Conservation (phyloP, 2,113 vertebrate genomes). For the Scalopus aquaticus region DNA sequence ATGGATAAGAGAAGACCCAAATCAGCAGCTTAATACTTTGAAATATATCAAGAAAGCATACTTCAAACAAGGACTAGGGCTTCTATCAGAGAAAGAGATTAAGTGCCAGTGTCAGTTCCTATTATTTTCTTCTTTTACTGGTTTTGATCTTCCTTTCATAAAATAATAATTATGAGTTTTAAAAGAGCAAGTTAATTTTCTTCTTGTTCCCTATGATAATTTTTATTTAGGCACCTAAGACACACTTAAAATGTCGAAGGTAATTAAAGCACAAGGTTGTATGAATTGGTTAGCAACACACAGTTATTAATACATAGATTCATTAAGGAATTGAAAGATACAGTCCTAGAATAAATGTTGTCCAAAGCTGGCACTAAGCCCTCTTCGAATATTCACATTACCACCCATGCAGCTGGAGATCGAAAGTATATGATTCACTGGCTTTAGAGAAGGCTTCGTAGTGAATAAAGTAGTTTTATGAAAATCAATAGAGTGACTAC, state of each 20-base stretch:
- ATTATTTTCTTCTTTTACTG: neutral
- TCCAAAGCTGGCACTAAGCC: conserved; percentile 62
- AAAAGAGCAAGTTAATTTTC: conserved; percentile 75
- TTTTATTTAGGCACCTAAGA: conserved; percentile 79
- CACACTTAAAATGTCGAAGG: conserved; percentile 68
- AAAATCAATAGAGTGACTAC: conserved; percentile 83
- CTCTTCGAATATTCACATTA: conserved; percentile 77
- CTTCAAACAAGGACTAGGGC: neutral
- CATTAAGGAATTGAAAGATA: conserved; percentile 69
- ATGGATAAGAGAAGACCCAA: conserved; percentile 4
- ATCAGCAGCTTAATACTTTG: neutral
- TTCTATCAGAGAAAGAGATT: neutral
- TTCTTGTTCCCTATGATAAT: conserved; percentile 67
- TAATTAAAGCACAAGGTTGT: conserved; percentile 66
- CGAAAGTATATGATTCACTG: conserved; percentile 73
- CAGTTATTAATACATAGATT: conserved; percentile 72
- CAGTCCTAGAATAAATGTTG: conserved; percentile 68
- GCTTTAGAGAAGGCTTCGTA: conserved; percentile 74
- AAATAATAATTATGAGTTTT: conserved; percentile 72
- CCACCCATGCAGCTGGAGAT: conserved; percentile 51
- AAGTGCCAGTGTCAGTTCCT: conserved; percentile 27
- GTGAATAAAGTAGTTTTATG: conserved; percentile 79
- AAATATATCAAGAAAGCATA: conserved; percentile 44
- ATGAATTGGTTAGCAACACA: conserved; percentile 70
- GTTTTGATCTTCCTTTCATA: conserved; percentile 53